Base-by-base conservation (phyloP, 2,797 vertebrate species). In the Denticeps clupeoides region DNA sequence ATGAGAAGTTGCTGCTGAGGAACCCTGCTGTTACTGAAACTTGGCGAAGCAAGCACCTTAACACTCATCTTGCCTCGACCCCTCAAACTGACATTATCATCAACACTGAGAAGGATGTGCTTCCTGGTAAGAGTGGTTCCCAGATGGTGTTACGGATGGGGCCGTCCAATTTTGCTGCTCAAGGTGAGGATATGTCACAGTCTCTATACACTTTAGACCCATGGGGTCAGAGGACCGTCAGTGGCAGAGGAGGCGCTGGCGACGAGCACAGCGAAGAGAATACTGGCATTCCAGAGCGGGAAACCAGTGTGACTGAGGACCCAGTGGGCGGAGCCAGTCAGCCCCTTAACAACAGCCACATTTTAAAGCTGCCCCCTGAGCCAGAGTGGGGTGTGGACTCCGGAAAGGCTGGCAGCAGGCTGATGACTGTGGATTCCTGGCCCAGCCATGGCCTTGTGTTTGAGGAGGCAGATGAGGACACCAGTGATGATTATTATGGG, bases 321-420 rank as follows among this genome's bases (percentile, higher is more conserved):
- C 65, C 75, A 0, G 31, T 63, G 48, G 72, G 72, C 63, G 73
- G 73, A 70, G 71, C 63, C 53, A 58, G 60, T 40, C 66, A 70
- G 48, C 62, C 60, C 49, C 59, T 73, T 53, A 77, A 83, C 64
- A 66, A 67, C 68, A 78, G 74, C 47, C 84, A 83, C 52, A 63
- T 87, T 72, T 74, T 91, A 56, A 75, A 74, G 74, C 80, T 84
- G 37, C 75, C 60, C 24, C 81, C 77, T 3, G 72, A 82, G 51
- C 55, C 70, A 2, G 71, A 77, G 24, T 67, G 68, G 74, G 70
- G 69, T 60, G 38, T 67, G 54, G 41, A 45, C 58, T 63, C 18
- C 7, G 59, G 59, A 8, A 43, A 44, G 7, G 64, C 71, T 40
- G 72, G 77, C n/a, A 41, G 71, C 4, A 70, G 62, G 37, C 59